phyloP scores from a whole-genome alignment of 2,113 vertebrate species.

The Alligator sinensis region DNA sequence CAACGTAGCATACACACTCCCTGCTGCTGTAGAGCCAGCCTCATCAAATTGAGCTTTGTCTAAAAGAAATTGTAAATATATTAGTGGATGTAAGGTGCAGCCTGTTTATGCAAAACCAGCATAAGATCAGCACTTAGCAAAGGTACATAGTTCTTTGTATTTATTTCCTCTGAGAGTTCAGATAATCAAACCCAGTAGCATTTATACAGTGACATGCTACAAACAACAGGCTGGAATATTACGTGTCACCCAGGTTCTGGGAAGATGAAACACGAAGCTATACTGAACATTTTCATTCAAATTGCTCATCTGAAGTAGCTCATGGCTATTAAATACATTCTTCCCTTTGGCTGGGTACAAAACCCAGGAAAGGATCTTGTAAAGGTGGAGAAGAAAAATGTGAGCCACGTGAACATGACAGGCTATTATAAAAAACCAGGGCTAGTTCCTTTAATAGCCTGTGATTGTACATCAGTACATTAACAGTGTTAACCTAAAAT shows the following conservation, averaged over 20 bases:
- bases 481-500: neutral
- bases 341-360: neutral
- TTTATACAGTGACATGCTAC: neutral
- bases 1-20: slow-evolving; percentile 69
- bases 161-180: slow-evolving; percentile 40
- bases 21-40: slow-evolving; percentile 66
- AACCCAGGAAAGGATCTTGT: neutral
- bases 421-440: neutral
- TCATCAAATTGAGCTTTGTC: slow-evolving; percentile 65
- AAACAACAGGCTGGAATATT: neutral
- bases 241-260: slow-evolving; percentile 5
- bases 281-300: slow-evolving; percentile 11
- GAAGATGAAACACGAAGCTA: slow-evolving; percentile 38
- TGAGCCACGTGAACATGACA: neutral
- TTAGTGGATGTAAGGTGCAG: slow-evolving; percentile 53
- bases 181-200: slow-evolving; percentile 48
- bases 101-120: slow-evolving; percentile 61
- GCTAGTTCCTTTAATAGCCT: neutral
- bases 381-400: rapidly evolving
- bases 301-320: slow-evolving; percentile 41
- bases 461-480: neutral
- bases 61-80: slow-evolving; percentile 63
- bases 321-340: neutral
- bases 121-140: slow-evolving; percentile 46
- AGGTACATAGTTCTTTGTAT: slow-evolving; percentile 44